A percentile compares a stretch with the other conserved stretches of the same genome.
Evolutionary conservation across 2,888 invertebrate species (phyloP).

Genomic region (Dioctria rufipes): DNA sequence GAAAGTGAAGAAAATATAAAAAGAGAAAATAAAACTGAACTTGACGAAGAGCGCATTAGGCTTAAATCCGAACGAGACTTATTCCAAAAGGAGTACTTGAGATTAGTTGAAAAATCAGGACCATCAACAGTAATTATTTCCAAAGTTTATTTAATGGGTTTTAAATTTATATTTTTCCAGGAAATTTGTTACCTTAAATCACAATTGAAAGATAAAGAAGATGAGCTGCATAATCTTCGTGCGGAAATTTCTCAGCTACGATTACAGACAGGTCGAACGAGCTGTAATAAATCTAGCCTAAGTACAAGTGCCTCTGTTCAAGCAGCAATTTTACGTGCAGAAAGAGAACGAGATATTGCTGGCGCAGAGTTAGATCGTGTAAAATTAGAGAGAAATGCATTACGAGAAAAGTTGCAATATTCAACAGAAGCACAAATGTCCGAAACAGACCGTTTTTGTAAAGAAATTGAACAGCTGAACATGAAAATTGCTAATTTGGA

Average conservation of each 20-base stretch:
- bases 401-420: constrained; percentile 75
- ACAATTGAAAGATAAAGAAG: constrained; percentile 69
- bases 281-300: constrained; percentile 8
- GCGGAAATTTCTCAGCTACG: constrained; percentile 61
- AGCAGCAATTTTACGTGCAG: constrained; percentile 67
- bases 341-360: constrained; percentile 74
- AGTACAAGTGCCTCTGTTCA: constrained; percentile 63
- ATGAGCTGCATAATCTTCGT: constrained; percentile 66
- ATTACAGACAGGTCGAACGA: constrained; percentile 15
- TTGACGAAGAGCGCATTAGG: constrained; percentile 68
- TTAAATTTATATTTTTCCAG: constrained; percentile 43
- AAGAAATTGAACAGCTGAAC: constrained; percentile 72
- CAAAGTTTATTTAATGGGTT: too few relatives aligned
- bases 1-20: constrained; percentile 24
- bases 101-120: constrained; percentile 65
- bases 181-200: constrained; percentile 67
- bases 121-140: constrained; percentile 63
- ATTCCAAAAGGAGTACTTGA: constrained; percentile 69
- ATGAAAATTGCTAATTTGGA: constrained; percentile 73
- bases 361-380: constrained; percentile 74
- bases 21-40: constrained; percentile 57
- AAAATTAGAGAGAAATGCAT: constrained; percentile 75
- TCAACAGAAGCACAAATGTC: constrained; percentile 71
- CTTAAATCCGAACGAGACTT: constrained; percentile 69
- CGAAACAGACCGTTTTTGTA: constrained; percentile 72